phyloP scores from a whole-genome alignment of 1,140 invertebrate species.

The Drosophila arawakana region DNA sequence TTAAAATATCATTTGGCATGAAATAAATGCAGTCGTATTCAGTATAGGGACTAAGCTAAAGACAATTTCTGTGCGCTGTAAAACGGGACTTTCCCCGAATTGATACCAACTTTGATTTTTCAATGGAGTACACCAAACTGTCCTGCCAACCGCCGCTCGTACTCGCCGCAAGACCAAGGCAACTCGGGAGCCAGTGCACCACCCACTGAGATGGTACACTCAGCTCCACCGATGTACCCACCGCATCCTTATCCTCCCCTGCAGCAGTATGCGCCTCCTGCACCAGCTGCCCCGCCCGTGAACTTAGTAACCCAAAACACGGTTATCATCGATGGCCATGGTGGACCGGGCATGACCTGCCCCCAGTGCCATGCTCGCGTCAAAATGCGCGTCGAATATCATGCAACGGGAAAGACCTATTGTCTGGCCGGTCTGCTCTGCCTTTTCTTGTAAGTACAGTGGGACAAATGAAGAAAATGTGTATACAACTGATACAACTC shows the following conservation, averaged over 20 bases:
- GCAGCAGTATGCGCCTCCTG: not conserved
- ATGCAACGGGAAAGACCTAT: conserved; percentile 58
- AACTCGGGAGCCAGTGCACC: conserved; percentile 15
- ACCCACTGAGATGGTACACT: not conserved
- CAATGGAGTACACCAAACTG: conserved; percentile 27
- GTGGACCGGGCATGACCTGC: conserved; percentile 49
- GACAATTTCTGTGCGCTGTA: not conserved
- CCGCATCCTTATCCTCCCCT: no score
- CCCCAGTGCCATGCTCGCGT: conserved; percentile 55
- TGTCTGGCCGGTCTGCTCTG: conserved; percentile 46
- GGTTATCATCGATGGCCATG: conserved; percentile 6
- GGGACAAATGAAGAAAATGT: not conserved
- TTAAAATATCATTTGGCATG: no score
- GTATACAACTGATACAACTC: not conserved
- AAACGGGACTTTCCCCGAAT: conserved; percentile 2
- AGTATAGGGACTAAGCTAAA: not conserved
- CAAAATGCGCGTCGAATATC: conserved; percentile 38
- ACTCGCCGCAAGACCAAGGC: not conserved
- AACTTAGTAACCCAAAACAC: conserved; percentile 11
- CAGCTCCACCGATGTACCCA: not conserved
- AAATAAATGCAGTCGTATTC: no score
- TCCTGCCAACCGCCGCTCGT: conserved; percentile 7
- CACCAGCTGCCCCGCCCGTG: not conserved
- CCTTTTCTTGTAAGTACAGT: conserved; percentile 50
- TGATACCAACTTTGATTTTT: no score